phyloP scores from a whole-genome alignment of 2,113 vertebrate genomes.

The Dipodomys stephensi region DNA sequence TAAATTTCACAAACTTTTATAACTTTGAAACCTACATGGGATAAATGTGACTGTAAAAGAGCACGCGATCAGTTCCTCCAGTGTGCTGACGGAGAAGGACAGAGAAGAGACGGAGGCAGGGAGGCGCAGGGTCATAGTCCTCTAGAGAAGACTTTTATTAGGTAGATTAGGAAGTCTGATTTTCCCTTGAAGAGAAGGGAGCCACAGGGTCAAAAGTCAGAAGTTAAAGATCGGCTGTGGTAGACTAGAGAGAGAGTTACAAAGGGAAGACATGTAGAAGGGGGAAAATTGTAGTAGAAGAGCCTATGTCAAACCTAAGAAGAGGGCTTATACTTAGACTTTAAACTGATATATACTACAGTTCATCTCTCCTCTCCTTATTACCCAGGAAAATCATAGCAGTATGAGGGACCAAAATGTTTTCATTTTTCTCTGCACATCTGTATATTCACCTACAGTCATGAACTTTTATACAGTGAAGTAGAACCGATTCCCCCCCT shows the following conservation, averaged over 20 bases:
- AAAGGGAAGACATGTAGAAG: background rate
- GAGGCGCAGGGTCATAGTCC: background rate
- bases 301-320: background rate
- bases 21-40: background rate
- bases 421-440: background rate
- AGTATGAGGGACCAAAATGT: background rate
- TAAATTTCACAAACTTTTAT: background rate
- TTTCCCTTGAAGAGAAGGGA: slow-evolving; percentile 1
- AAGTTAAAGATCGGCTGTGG: background rate
- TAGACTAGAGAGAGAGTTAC: background rate
- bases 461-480: background rate
- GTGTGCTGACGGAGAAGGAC: background rate
- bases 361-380: background rate
- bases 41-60: background rate
- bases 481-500: background rate
- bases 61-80: background rate
- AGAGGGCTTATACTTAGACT: background rate
- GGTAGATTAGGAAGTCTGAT: background rate
- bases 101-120: background rate
- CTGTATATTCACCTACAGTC: background rate
- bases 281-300: background rate
- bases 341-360: background rate
- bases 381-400: background rate
- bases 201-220: background rate
- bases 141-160: background rate